Conservation (phyloP, 2,113 vertebrate genomes). For the Leptosomus discolor region DNA sequence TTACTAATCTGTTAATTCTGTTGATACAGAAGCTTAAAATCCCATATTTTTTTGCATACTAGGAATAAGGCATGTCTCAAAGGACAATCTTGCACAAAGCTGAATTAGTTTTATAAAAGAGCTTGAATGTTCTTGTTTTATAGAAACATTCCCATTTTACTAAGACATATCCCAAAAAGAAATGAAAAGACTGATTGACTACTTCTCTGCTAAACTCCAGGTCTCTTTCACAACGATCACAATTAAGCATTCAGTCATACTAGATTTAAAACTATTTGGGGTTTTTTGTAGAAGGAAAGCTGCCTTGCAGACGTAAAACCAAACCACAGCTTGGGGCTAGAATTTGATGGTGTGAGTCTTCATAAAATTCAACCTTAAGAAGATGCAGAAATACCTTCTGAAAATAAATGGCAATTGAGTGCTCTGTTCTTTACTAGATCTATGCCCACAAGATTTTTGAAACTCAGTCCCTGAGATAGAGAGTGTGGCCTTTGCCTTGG, state of each 20-base stretch:
- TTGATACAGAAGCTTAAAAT: neutral
- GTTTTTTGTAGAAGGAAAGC: neutral
- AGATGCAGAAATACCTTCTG: neutral
- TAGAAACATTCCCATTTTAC: neutral
- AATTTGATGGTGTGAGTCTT: neutral
- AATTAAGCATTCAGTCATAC: neutral
- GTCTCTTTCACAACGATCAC: neutral
- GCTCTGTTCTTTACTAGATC: neutral
- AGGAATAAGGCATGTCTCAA: neutral
- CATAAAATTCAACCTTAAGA: neutral
- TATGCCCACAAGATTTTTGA: neutral
- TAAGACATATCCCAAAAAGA: neutral
- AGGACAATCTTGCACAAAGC: neutral
- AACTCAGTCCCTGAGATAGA: neutral
- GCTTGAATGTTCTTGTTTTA: neutral
- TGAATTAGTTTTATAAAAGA: neutral
- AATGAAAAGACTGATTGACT: neutral
- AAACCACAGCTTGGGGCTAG: neutral
- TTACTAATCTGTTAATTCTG: neutral
- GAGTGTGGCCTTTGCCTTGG: neutral
- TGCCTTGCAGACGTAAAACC: neutral
- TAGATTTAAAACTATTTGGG: neutral
- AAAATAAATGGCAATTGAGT: neutral
- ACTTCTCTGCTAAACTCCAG: neutral
- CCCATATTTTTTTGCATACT: neutral